These are phyloP conservation scores for Sternotherus odoratus DNA, from an alignment of 2,797 vertebrate species.

Conservation along the genomic window DNA sequence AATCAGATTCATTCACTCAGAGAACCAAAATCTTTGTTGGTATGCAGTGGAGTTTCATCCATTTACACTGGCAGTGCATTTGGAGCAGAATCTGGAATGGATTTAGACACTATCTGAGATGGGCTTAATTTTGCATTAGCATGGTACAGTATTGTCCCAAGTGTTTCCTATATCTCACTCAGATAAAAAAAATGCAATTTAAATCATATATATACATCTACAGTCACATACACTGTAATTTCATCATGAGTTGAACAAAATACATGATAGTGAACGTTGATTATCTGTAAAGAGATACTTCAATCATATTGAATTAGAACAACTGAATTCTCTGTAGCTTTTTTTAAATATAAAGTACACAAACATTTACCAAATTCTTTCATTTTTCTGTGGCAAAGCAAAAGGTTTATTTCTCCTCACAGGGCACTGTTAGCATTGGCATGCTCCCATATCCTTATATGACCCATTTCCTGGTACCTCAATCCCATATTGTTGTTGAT, in stretches of 20 bases:
- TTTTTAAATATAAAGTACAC: background rate
- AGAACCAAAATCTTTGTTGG: constrained; percentile 13
- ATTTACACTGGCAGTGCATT: constrained; percentile 19
- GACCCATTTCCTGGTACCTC: constrained; percentile 5
- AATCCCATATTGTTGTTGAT: background rate
- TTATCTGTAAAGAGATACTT: background rate
- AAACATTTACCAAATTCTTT: background rate
- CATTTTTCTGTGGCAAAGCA: background rate
- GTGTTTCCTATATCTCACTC: background rate
- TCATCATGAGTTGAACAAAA: background rate
- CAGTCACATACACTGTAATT: fast-evolving
- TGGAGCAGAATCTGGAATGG: background rate
- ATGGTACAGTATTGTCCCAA: background rate
- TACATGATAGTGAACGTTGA: background rate
- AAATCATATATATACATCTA: background rate
- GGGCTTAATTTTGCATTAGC: constrained; percentile 13
- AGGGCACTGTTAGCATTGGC: background rate
- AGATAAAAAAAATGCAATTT: background rate
- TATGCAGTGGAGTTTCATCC: background rate
- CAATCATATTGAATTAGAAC: background rate
- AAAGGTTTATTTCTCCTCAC: background rate
- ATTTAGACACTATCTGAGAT: background rate
- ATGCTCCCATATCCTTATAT: background rate
- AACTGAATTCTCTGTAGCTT: background rate
- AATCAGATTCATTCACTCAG: constrained; percentile 56